Percentiles rank a stretch among this genome's conserved stretches.
Evolutionary conservation across 1,140 invertebrate genomes (phyloP).

Genomic region (Harlomillsia oculata): DNA sequence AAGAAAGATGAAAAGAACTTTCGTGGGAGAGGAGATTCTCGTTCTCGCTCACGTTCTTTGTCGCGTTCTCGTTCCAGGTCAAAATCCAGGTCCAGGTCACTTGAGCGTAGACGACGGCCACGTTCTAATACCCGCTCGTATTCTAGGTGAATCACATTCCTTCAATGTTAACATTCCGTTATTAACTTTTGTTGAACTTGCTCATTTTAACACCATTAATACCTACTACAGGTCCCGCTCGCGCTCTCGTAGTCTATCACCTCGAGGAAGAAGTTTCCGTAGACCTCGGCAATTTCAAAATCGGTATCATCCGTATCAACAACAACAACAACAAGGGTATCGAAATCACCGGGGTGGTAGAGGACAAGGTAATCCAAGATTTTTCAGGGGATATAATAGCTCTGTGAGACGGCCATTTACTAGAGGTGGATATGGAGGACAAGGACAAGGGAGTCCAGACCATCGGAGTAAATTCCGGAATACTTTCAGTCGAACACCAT

Average conservation of each 20-base stretch:
- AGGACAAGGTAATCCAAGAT: not conserved
- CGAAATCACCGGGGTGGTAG: not conserved
- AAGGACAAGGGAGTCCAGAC: not conserved
- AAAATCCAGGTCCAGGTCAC: not conserved
- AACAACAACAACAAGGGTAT: conserved; percentile 1
- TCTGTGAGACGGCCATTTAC: not conserved
- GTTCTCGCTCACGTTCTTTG: conserved; percentile 6
- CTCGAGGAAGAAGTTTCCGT: conserved; percentile 4
- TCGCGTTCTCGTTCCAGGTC: conserved; percentile 14
- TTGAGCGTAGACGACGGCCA: conserved; percentile 1
- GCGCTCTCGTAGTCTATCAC: conserved; percentile 5
- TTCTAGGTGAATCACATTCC: no score
- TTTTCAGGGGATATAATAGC: conserved; percentile 7
- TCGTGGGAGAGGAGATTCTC: conserved; percentile 6
- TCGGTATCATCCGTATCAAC: not conserved
- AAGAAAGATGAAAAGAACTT: conserved; percentile 11
- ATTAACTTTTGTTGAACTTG: no score
- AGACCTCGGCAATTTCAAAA: not conserved
- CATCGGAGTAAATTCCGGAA: conserved; percentile 20
- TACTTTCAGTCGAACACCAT: conserved; percentile 18
- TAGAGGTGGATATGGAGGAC: not conserved
- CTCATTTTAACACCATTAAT: no score
- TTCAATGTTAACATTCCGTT: no score
- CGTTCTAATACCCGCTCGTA: no score
- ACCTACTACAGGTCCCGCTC: conserved; percentile 26